Evolutionary conservation across 2,113 vertebrate genomes (phyloP), one percentile per base, ranked within the genome.

Genomic region (Oriolus oriolus): DNA sequence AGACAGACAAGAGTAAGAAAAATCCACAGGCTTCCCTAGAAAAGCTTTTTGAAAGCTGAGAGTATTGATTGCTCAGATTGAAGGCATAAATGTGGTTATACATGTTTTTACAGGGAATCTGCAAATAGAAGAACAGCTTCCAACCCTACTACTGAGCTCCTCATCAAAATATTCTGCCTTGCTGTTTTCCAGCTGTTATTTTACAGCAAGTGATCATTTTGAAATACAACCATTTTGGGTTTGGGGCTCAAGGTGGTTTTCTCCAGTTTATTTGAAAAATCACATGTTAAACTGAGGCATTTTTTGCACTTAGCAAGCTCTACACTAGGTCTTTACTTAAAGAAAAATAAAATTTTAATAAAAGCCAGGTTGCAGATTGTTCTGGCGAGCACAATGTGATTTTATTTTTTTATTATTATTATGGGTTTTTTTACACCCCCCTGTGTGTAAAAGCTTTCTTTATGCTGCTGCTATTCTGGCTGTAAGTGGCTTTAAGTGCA

Each of bases 151-250:
- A 2, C 74, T 76, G 26, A 89, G 54, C 69, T 73, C 65, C 45
- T n/a, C 35, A 80, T 71, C 45, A 65, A 49, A 92, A 89, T 61
- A 63, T 26, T 80, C 84, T 77, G 30, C 65, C 52, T 68, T 75
- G 30, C 42, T 85, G 7, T 59, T 89, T 81, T 47, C 60, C 88
- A 85, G 88, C 54, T 89, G 49, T 44, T 92, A 33, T 64, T 87
- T 87, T 87, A 27, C 50, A 90, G 84, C 78, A 39, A 76, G 59
- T 7, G 73, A 45, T 90, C 61, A 50, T 65, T 78, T 79, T 92
- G 84, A 91, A 94, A 91, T 65, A 44, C 81, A 94, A 28, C 78
- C 94, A 86, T 80, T 94, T 87, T 61, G 74, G 31, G 60, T 23
- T 79, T 37, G 80, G 33, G 45, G 45, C 56, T 89, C 80, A 74